Conservation (phyloP, 2,797 vertebrate genomes). For the Arvicola amphibius region DNA sequence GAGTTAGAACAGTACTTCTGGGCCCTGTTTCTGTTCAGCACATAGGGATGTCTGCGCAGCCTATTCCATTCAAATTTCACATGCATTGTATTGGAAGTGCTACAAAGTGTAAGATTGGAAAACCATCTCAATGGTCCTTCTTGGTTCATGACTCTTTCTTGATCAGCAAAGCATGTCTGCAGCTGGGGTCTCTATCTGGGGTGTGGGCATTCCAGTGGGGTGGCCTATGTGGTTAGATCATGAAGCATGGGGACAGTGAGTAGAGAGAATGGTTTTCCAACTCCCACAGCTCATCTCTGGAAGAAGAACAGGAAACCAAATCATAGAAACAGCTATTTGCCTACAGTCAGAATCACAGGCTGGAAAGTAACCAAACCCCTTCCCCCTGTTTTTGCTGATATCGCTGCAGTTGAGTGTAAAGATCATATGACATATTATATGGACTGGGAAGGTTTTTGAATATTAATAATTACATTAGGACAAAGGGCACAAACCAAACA, state of each 20-base stretch:
- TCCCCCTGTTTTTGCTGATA: not conserved
- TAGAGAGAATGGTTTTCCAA: not conserved
- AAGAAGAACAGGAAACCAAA: conserved; percentile 26
- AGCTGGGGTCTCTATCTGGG: not conserved
- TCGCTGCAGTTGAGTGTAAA: conserved; percentile 34
- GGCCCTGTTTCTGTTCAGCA: not conserved
- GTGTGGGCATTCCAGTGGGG: not conserved
- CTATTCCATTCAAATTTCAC: not conserved
- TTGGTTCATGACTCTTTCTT: conserved; percentile 17
- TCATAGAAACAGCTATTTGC: not conserved
- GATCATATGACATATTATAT: not conserved
- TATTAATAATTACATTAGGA: not conserved
- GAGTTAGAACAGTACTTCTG: not conserved
- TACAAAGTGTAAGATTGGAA: not conserved
- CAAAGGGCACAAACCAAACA: not conserved
- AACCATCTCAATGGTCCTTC: not conserved
- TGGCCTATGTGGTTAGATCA: not conserved
- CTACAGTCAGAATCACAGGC: conserved; percentile 8
- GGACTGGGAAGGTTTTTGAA: not conserved
- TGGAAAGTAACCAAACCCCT: not conserved
- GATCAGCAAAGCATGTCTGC: not conserved
- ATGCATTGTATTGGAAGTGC: not conserved
- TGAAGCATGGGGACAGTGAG: not conserved
- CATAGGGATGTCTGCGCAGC: not conserved
- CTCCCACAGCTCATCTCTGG: not conserved